Base-by-base conservation (phyloP, 2,888 invertebrate genomes). In the Zelleria hepariella region DNA sequence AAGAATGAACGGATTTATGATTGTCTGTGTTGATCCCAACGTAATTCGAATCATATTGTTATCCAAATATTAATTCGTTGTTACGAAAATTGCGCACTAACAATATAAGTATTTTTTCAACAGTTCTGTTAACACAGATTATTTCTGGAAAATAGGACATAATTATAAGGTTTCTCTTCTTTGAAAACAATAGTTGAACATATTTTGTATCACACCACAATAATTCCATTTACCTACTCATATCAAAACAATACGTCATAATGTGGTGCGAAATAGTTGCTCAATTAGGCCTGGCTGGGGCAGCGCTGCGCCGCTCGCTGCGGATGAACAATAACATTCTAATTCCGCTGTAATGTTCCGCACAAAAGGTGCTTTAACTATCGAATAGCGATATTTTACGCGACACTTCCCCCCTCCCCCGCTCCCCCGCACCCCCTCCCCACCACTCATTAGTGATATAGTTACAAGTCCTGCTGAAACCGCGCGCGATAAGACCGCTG, bases 371-470 rank as follows among this genome's bases (percentile, higher is more conserved):
- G 51, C 10, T 7, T 21, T 51, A 51, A 20, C 51, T 51, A 51
- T 51, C 51, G 51, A 51, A 23, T 23, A 51, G 51, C 10, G 51
- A 51, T 51, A 51, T 51, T 51, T 51, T 8, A 51, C 15, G 51
- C 20, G 51, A 15, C 32, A 42, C 15, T 15, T 15, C 32, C 32
- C 15, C 32, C 6, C 32, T 10, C 32, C 32, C 32, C 32, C 15
- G 10, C 2, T 32, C 32, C 10, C 32, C 32, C 32, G 15, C 15
- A 10, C 32, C 32, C 32, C 15, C 32, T 15, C 32, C 15, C 15
- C 32, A 15, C 15, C 70, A 73, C 74, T 77, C 80, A 77, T 81
- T 82, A 80, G 78, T 77, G 77, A 78, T 75, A 68, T 74, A 78
- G 78, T 77, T 75, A 74, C 68, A 71, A 74, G 69, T 68, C 74